Evolutionary conservation across 37 sponge, comb jelly and placozoan genomes (phyloP).

Genomic region (Spongilla lacustris): DNA sequence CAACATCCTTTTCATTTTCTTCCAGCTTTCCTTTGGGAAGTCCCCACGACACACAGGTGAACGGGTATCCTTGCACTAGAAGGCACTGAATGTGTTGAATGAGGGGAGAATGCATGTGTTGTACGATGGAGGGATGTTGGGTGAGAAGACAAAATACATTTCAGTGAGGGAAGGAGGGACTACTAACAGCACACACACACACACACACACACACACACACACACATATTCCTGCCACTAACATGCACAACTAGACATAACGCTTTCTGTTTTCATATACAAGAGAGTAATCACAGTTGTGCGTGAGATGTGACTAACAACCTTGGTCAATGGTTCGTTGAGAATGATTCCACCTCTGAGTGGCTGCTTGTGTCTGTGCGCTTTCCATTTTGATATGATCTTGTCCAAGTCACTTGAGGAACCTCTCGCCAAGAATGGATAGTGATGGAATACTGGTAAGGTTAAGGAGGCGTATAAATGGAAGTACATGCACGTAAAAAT

Average conservation of each 20-base stretch:
- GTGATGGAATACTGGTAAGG: constrained; percentile 57
- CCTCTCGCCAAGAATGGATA: constrained; percentile 43
- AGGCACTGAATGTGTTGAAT: constrained; percentile 59
- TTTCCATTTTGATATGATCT: constrained; percentile 67
- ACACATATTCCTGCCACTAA: no score
- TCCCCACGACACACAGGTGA: constrained; percentile 72
- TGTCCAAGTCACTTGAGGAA: constrained; percentile 39
- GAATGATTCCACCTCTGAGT: constrained; percentile 81
- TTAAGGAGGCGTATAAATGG: no score
- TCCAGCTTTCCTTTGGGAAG: constrained; percentile 91
- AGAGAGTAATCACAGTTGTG: no score
- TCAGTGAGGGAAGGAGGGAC: neutral
- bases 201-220: neutral
- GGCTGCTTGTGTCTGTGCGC: constrained; percentile 70
- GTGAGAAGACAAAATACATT: no score
- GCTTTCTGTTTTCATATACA: neutral
- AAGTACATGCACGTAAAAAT: no score
- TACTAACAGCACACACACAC: neutral
- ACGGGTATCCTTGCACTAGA: constrained; percentile 82
- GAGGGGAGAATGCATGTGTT: no score
- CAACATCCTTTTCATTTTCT: constrained; percentile 58
- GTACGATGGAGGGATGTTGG: no score
- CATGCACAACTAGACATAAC: neutral
- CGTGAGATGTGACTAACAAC: no score
- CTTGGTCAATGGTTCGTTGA: constrained; percentile 65